These are phyloP conservation scores for Ophthalmolycus amberensis DNA, from an alignment of 2,113 vertebrate genomes.

Conservation along the genomic window DNA sequence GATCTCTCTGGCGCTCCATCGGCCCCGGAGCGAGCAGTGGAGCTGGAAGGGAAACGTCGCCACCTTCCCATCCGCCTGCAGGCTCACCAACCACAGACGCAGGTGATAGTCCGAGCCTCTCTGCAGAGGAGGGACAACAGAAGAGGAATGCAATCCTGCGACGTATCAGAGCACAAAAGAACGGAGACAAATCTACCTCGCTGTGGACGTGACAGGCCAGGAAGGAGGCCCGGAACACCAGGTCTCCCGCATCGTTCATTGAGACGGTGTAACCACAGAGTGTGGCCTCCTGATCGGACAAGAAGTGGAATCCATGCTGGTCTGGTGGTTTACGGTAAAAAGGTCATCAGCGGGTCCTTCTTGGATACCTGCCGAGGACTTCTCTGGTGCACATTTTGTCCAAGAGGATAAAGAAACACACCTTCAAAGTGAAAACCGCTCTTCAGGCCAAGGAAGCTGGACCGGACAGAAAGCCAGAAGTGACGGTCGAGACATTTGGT, in stretches of 20 bases:
- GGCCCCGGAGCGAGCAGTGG: slow-evolving; percentile 29
- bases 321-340: slow-evolving; percentile 45
- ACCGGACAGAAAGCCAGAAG: slow-evolving; percentile 67
- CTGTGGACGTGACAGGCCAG: slow-evolving; percentile 70
- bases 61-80: slow-evolving; percentile 17
- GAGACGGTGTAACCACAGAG: slow-evolving; percentile 71
- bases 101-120: slow-evolving; percentile 50
- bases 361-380: background rate
- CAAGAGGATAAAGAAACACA: background rate
- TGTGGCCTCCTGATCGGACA: slow-evolving; percentile 48
- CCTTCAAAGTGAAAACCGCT: slow-evolving; percentile 68
- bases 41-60: slow-evolving; percentile 55
- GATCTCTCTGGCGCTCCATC: slow-evolving; percentile 58
- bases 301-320: slow-evolving; percentile 45
- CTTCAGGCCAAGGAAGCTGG: slow-evolving; percentile 40
- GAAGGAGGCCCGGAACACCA: slow-evolving; percentile 72
- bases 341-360: background rate
- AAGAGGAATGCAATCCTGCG: background rate
- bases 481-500: slow-evolving; percentile 68
- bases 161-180: background rate
- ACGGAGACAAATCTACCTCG: slow-evolving; percentile 15
- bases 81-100: slow-evolving; percentile 61
- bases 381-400: background rate
- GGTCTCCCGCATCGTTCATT: slow-evolving; percentile 49
- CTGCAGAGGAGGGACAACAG: slow-evolving; percentile 34